Percentiles rank a stretch among this genome's conserved stretches.
phyloP scores from a whole-genome alignment of 2,888 invertebrate species.

The Empis livida region DNA sequence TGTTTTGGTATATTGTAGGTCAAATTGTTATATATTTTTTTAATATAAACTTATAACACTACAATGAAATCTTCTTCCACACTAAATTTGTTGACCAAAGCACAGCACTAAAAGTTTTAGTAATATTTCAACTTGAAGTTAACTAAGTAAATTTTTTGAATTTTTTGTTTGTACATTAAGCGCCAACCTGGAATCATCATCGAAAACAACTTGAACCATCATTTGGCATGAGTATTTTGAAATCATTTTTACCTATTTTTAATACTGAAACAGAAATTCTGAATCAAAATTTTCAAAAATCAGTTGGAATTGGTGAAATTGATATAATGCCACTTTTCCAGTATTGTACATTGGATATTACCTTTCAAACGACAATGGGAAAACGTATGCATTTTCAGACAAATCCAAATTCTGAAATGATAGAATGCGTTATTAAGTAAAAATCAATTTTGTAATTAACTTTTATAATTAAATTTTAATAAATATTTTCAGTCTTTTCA shows the following conservation, averaged over 20 bases:
- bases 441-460: too few relatives aligned
- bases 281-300: constrained; percentile 17
- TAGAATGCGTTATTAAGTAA: background rate
- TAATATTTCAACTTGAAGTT: background rate
- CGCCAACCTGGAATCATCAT: background rate
- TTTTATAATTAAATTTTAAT: background rate
- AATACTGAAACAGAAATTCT: constrained; percentile 24
- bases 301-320: constrained; percentile 6
- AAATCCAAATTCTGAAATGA: constrained; percentile 23
- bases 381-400: constrained; percentile 27
- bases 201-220: background rate
- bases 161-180: background rate
- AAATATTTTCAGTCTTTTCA: background rate
- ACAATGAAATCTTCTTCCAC: too few relatives aligned
- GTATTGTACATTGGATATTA: constrained; percentile 24
- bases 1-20: too few relatives aligned
- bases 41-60: too few relatives aligned
- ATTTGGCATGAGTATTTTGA: constrained; percentile 20
- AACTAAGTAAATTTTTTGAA: too few relatives aligned
- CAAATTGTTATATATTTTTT: too few relatives aligned
- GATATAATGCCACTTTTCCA: background rate
- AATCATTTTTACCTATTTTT: constrained; percentile 27
- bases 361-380: constrained; percentile 32
- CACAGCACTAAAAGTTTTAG: too few relatives aligned
- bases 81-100: too few relatives aligned